Conservation (phyloP, 2,888 invertebrate species). For the Hyles lineata region DNA sequence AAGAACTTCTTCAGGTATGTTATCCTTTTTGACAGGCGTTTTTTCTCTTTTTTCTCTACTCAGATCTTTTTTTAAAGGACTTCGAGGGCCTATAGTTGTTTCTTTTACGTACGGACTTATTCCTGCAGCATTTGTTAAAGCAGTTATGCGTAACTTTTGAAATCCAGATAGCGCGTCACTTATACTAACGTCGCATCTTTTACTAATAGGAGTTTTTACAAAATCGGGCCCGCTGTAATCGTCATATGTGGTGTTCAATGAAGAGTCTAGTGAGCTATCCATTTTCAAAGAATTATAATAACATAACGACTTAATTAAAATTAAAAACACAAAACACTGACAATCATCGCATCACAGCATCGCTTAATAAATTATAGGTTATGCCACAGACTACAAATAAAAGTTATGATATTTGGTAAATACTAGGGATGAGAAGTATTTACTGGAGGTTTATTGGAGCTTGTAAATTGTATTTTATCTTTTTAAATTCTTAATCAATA, state of each 20-base stretch:
- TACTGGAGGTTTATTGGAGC: too few species aligned
- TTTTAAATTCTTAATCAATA: too few species aligned
- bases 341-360: too few species aligned
- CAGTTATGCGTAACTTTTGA: conserved; percentile 84
- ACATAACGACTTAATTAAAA: not conserved
- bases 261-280: conserved; percentile 45
- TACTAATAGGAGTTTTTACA: conserved; percentile 45
- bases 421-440: too few species aligned
- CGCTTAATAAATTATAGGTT: too few species aligned
- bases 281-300: conserved; percentile 42
- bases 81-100: conserved; percentile 72
- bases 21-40: conserved; percentile 36
- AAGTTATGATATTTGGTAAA: too few species aligned
- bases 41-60: conserved; percentile 34
- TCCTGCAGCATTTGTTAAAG: conserved; percentile 83
- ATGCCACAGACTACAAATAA: too few species aligned
- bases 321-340: not conserved
- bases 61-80: conserved; percentile 52
- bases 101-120: conserved; percentile 80
- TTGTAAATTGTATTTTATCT: too few species aligned
- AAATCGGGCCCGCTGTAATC: conserved; percentile 50
- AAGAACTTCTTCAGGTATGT: conserved; percentile 55
- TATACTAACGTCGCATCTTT: conserved; percentile 60
- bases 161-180: conserved; percentile 69
- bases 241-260: conserved; percentile 36